These are phyloP conservation scores for Acomys russatus DNA, from an alignment of 2,797 vertebrate species.

Conservation along the genomic window DNA sequence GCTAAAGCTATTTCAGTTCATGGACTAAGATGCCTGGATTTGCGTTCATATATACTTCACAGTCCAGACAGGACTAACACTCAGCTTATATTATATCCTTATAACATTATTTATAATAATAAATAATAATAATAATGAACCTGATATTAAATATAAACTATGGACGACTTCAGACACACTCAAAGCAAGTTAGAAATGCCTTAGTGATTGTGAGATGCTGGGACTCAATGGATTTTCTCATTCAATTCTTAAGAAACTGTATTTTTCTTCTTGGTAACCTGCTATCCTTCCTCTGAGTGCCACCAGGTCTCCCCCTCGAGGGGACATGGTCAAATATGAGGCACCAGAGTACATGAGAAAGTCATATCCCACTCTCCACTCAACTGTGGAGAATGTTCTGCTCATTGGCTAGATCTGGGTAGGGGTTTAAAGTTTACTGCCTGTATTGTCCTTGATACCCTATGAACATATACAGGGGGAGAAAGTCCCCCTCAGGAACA, in stretches of 20 bases:
- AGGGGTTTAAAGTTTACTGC: too few relatives aligned
- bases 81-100: background rate
- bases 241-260: background rate
- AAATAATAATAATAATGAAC: background rate
- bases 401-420: too few relatives aligned
- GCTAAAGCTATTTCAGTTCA: background rate
- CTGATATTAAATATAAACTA: slow-evolving; percentile 1
- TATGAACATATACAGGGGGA: too few relatives aligned
- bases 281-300: too few relatives aligned
- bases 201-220: background rate
- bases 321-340: too few relatives aligned
- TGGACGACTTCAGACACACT: slow-evolving; percentile 11
- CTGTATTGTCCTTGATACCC: too few relatives aligned
- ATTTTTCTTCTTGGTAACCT: too few relatives aligned
- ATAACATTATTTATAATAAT: background rate
- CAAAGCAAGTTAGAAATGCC: slow-evolving; percentile 10
- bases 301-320: too few relatives aligned
- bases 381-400: too few relatives aligned
- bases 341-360: too few relatives aligned
- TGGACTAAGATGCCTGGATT: background rate
- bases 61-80: background rate
- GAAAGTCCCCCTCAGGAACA: too few relatives aligned
- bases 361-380: too few relatives aligned
- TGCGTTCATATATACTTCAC: background rate
- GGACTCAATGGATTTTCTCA: slow-evolving; percentile 17